Conservation (phyloP, 1,140 invertebrate species). For the Ostrea edulis region DNA sequence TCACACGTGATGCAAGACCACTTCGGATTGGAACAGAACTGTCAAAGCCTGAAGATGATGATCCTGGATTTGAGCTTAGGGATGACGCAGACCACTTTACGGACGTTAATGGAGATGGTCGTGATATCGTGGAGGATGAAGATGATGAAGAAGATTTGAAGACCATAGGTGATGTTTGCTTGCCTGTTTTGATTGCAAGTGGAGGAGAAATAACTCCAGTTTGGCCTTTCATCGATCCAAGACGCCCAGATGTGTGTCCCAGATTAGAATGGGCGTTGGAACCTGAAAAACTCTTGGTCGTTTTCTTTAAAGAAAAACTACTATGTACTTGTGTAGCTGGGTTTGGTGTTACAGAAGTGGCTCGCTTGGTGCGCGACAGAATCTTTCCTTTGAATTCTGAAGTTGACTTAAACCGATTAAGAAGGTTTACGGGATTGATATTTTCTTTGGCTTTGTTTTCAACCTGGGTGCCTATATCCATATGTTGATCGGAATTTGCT, state of each 20-base stretch:
- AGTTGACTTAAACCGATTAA: not conserved
- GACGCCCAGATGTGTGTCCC: not conserved
- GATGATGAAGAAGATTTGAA: not conserved
- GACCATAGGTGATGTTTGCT: not conserved
- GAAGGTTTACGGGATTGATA: not conserved
- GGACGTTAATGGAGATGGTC: not conserved
- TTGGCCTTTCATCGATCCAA: conserved; percentile 10
- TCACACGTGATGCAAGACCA: not conserved
- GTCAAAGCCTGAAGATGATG: not conserved
- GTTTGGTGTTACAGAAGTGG: not conserved
- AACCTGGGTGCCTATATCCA: not conserved
- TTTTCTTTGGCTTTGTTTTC: not conserved
- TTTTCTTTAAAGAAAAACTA: conserved; percentile 11
- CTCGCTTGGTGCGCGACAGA: not conserved
- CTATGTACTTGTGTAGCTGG: not conserved
- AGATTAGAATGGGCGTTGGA: not conserved
- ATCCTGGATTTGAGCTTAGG: not conserved
- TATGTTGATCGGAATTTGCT: not conserved
- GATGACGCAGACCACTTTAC: conserved; percentile 10
- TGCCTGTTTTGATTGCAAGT: not conserved
- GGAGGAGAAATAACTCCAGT: not conserved
- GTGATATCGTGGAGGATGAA: not conserved
- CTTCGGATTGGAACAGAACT: not conserved
- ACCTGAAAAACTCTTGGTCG: not conserved
- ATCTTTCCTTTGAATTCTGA: conserved; percentile 14